Evolutionary conservation across 2,888 invertebrate species (phyloP), one percentile per base, ranked within the genome.

Genomic region (Andrena bucephala): DNA sequence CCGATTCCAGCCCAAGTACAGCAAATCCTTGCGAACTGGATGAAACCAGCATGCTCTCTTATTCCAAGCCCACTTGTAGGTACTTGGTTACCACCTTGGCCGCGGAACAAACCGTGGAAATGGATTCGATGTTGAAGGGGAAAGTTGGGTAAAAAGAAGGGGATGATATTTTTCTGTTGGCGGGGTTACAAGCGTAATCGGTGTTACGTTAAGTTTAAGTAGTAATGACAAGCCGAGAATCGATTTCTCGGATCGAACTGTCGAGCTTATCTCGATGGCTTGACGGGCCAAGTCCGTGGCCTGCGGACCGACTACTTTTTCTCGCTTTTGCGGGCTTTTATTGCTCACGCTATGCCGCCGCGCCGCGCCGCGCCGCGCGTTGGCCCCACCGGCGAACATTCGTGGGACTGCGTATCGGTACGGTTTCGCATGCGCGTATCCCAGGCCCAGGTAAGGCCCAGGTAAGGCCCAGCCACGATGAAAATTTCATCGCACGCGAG

Each of bases 401-500:
- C 89, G 89, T 89, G 89, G 83, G 87, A 87, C 83, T 77, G 81
- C 62, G 74, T 81, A 79, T 85, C 79, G 83, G 81, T 83, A 82
- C 77, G 79, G 87, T 87, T 89, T 87, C 87, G 87, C 87, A 87
- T 86, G 87, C 72, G 66, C n/a, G 70, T 77, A 77, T 83, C 83
- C 74, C 77, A 77, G 70, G 80, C 36, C 59, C 31, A 16, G 10
- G 57, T 52, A 20, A 80, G 70, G 80, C 36, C 59, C 31, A 16
- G 10, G 54, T 59, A 10, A 42, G 42, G 48, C 80, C 57, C 63
- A 27, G 54, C 68, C 74, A 71, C 85, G 79, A 88, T 88, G 70
- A 88, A 88, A 89, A 89, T 90, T 88, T 88, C 87, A 85, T 84
- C 84, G 90, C 85, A 89, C 88, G 86, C 86, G 73, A 78, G 80